These are phyloP conservation scores for Percopsis omiscomaycus DNA, from an alignment of 2,797 vertebrate species.

Conservation along the genomic window DNA sequence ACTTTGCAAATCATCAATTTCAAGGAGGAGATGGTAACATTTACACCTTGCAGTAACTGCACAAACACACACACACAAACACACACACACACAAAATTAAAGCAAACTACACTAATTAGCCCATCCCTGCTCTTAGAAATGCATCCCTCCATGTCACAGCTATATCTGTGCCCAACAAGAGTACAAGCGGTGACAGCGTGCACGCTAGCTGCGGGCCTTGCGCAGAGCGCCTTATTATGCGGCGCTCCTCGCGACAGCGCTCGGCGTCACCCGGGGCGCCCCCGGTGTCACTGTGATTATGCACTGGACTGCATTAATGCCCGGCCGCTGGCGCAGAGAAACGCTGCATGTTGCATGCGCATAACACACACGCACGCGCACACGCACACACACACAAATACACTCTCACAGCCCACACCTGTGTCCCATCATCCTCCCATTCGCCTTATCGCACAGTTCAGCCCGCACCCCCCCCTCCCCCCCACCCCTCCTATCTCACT, in stretches of 20 bases:
- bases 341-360: constrained; percentile 19
- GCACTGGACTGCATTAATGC: constrained; percentile 42
- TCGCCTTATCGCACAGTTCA: constrained; percentile 24
- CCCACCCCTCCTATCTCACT: neutral
- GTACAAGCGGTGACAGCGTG: constrained; percentile 21
- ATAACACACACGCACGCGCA: neutral
- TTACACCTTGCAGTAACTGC: no score
- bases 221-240: constrained; percentile 51
- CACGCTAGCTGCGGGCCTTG: constrained; percentile 34
- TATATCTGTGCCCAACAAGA: constrained; percentile 39
- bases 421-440: constrained; percentile 18
- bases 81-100: constrained; percentile 24
- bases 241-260: constrained; percentile 39
- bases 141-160: constrained; percentile 21
- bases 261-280: constrained; percentile 55
- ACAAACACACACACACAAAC: constrained; percentile 20
- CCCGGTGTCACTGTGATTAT: constrained; percentile 61
- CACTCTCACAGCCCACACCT: constrained; percentile 6
- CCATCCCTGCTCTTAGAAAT: constrained; percentile 25
- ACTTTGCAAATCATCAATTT: no score
- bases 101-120: constrained; percentile 46
- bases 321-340: constrained; percentile 32
- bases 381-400: neutral
- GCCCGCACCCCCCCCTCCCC: constrained; percentile 27
- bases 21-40: no score